Base-by-base conservation (phyloP, 1,140 invertebrate species). In the Drosophila aff. region DNA sequence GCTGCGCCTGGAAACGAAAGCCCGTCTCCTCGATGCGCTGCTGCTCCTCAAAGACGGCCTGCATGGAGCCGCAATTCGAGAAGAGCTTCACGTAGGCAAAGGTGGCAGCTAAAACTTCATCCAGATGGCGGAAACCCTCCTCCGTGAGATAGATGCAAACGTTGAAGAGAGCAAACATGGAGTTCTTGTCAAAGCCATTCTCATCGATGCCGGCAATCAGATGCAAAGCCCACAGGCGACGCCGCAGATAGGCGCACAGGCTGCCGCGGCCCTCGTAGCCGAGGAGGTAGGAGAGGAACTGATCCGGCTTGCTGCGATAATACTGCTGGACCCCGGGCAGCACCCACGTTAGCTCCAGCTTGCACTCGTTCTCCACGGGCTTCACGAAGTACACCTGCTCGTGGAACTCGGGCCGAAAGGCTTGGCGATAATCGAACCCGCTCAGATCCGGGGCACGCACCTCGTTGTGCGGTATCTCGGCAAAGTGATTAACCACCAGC, bases 261-360 rank as follows among this genome's bases (percentile, higher is more conserved):
- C 97, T 98, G 26, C 97, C 97, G 79, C 96, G 95, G 3, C 98
- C 98, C 93, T 99, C 97, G 92, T 99, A 96, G 1, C 97, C 98
- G 7, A 99, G 93, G 7, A 99, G 92, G 93, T 96, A 97, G 1
- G 96, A 96, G 0, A 99, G 89, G 81, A 98, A 98, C 50, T 96
- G 94, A 67, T 96, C 94, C 0, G 97, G 96, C 93, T 97, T 97
- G 31, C 94, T 94, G 92, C 95, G 95, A 91, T 98, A 98, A 18
- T 96, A 93, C 0, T 87, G 49, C 16, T 61, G 71, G 18, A 97
- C 91, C 2, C 96, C 94, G n/a, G 96, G 96, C 93, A 98, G 94
- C 10, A 95, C 94, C 97, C 97, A 98, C 6, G 95, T 96, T 9
- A 98, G 87, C 71, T 96, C 95, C 13, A 98, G 78, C 55, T 95